These are phyloP conservation scores for Tetragonula carbonaria DNA, from an alignment of 2,888 invertebrate species.

Conservation along the genomic window DNA sequence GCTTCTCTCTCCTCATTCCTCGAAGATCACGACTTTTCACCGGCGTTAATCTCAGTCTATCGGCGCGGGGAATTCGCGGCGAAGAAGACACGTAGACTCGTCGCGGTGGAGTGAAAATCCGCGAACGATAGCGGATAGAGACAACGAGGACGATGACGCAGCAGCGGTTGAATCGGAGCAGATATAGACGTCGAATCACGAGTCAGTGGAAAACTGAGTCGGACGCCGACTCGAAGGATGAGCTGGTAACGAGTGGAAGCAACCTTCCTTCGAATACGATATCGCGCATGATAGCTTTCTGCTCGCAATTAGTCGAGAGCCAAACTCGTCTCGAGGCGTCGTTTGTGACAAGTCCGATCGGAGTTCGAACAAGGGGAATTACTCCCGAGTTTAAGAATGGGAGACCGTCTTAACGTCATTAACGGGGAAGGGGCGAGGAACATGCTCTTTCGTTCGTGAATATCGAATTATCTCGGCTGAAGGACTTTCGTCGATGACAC, in stretches of 20 bases:
- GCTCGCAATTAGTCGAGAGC: not conserved
- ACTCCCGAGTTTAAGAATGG: not conserved
- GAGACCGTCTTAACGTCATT: not conserved
- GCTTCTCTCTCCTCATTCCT: not conserved
- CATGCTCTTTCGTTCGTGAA: not conserved
- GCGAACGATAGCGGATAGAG: not conserved
- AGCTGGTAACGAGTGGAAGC: not conserved
- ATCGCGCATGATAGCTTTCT: not conserved
- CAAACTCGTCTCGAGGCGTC: conserved; percentile 12
- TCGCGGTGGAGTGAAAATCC: conserved; percentile 13
- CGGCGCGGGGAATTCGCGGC: not conserved
- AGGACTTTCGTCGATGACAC: not conserved
- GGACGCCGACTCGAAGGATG: not conserved
- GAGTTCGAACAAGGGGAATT: not conserved
- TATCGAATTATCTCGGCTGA: not conserved
- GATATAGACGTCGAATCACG: conserved; percentile 2
- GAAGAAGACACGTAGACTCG: not conserved
- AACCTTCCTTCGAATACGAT: conserved; percentile 1
- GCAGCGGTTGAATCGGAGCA: conserved; percentile 3
- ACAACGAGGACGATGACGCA: conserved; percentile 7
- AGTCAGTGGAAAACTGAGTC: too few relatives aligned
- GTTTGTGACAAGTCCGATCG: conserved; percentile 1
- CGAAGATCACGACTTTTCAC: conserved; percentile 27
- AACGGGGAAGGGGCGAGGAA: not conserved
- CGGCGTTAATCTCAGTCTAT: not conserved